Conservation (phyloP, 1,140 invertebrate genomes). For the Apis laboriosa region DNA sequence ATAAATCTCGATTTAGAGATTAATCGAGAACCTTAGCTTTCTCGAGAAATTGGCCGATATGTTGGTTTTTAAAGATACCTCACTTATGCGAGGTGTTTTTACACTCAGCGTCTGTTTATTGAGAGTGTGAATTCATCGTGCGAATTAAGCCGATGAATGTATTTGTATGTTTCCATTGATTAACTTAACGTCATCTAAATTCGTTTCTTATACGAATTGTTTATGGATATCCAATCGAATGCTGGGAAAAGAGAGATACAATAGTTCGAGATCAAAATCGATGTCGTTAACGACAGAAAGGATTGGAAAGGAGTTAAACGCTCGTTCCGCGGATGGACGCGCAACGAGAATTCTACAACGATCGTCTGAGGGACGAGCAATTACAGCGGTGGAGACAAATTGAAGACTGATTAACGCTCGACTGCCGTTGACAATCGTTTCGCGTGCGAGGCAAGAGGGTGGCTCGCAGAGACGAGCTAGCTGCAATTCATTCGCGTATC, state of each 20-base stretch:
- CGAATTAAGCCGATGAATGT: too few species aligned
- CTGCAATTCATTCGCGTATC: conserved; percentile 38
- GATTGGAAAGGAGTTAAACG: background rate
- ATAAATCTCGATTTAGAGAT: conserved; percentile 25
- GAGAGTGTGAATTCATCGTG: too few species aligned
- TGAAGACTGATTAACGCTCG: conserved; percentile 40
- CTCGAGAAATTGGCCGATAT: too few species aligned
- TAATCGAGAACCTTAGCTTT: conserved; percentile 17
- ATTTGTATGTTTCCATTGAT: too few species aligned
- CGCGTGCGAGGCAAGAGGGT: conserved; percentile 12
- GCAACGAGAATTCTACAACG: background rate
- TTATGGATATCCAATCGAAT: too few species aligned
- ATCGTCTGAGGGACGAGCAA: background rate
- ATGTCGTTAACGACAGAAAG: background rate
- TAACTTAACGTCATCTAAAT: too few species aligned
- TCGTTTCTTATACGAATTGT: too few species aligned
- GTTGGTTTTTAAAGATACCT: too few species aligned
- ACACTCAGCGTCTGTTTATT: too few species aligned
- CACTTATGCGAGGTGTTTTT: too few species aligned
- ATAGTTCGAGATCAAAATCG: background rate
- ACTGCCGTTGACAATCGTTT: conserved; percentile 20
- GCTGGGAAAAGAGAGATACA: too few species aligned
- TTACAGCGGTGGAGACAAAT: conserved; percentile 26
- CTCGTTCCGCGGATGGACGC: background rate
- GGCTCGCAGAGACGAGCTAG: background rate